These are phyloP conservation scores for Sinodicranocentrus sp. DNA, from an alignment of 2,888 invertebrate genomes.

Conservation along the genomic window DNA sequence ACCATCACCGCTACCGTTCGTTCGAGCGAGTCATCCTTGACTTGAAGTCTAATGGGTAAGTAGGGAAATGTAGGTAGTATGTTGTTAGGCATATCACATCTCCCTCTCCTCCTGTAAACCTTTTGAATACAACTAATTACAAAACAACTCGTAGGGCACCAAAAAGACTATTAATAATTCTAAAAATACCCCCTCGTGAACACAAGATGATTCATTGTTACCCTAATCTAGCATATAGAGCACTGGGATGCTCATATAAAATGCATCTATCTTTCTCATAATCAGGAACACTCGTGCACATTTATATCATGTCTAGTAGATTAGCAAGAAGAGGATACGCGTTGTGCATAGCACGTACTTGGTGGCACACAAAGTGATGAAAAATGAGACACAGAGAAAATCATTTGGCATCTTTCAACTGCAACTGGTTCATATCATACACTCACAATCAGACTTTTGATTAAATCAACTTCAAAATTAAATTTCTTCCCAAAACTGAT, in stretches of 20 bases:
- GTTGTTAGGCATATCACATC: too few relatives aligned
- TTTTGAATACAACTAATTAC: constrained; percentile 41
- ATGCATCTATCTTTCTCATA: neutral
- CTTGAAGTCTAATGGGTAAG: constrained; percentile 27
- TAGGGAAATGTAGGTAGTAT: constrained; percentile 19
- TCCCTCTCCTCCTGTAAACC: neutral
- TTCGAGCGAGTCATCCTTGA: neutral
- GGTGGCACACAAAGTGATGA: neutral
- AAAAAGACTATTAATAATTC: constrained; percentile 54
- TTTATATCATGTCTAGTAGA: neutral
- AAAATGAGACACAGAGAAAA: neutral
- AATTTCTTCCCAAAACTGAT: too few relatives aligned
- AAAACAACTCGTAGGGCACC: constrained; percentile 57
- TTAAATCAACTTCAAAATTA: too few relatives aligned
- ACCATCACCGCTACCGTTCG: neutral
- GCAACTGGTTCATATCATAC: neutral
- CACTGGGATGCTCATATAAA: neutral
- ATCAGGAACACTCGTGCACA: too few relatives aligned
- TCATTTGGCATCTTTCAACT: neutral
- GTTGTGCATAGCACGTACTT: neutral
- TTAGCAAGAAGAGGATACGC: neutral
- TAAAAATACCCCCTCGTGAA: constrained; percentile 56
- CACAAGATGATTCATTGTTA: constrained; percentile 62
- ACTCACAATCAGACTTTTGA: too few relatives aligned
- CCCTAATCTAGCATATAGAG: constrained; percentile 23